Percentiles rank a stretch among this genome's conserved stretches.
phyloP scores from a whole-genome alignment of 2,797 vertebrate species.

The Sarcophilus harrisii region DNA sequence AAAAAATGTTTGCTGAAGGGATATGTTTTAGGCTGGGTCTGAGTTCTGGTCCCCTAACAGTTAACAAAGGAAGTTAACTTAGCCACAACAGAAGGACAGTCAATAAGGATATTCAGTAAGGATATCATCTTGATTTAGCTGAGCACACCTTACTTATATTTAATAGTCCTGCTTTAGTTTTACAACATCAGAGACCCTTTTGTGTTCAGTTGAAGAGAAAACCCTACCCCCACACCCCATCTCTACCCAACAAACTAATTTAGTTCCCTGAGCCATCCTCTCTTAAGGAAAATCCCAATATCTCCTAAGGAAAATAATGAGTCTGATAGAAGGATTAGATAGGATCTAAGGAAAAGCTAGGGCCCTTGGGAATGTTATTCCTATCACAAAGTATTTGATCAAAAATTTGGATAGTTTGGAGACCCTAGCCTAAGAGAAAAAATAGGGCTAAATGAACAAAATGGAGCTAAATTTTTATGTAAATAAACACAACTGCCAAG shows the following conservation, averaged over 20 bases:
- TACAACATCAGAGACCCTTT: not conserved
- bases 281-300: not conserved
- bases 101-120: not conserved
- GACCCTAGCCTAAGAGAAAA: not conserved
- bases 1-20: not conserved
- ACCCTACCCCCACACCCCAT: accelerated
- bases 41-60: not conserved
- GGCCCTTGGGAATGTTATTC: not conserved
- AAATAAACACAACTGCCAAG: not conserved
- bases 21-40: not conserved
- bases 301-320: not conserved
- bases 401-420: not conserved
- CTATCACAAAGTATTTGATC: not conserved
- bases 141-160: not conserved
- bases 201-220: not conserved
- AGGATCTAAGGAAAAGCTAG: not conserved
- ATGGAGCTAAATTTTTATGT: not conserved
- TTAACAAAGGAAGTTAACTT: not conserved
- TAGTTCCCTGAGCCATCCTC: not conserved
- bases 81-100: not conserved
- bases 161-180: not conserved
- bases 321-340: not conserved
- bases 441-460: not conserved
- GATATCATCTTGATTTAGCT: not conserved
- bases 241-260: not conserved